These are phyloP conservation scores for Hozukius guyotensis DNA, from an alignment of 2,797 vertebrate species.

Conservation along the genomic window DNA sequence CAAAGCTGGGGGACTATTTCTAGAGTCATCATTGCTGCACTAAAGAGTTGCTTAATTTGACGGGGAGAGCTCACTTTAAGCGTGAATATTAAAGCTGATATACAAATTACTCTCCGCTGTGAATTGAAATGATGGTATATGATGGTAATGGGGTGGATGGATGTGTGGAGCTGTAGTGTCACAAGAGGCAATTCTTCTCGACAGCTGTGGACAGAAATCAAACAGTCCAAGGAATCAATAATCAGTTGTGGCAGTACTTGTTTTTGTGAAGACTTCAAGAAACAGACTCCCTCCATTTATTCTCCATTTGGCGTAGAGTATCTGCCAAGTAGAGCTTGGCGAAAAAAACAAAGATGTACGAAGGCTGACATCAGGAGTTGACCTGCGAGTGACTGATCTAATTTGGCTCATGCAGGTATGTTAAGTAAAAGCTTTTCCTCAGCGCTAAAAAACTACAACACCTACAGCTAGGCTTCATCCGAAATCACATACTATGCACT, in stretches of 20 bases:
- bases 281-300: conserved; percentile 14
- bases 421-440: conserved; percentile 24
- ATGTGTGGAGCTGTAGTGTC: neutral
- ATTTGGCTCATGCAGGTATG: conserved; percentile 8
- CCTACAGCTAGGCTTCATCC: too few species aligned
- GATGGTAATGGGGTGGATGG: neutral
- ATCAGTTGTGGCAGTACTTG: neutral
- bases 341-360: conserved; percentile 8
- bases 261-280: conserved; percentile 18
- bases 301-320: conserved; percentile 1
- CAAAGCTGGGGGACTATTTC: neutral
- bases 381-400: conserved; percentile 1
- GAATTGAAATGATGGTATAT: neutral
- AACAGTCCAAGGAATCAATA: conserved; percentile 26
- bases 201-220: conserved; percentile 3
- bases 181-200: neutral
- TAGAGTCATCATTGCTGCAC: neutral
- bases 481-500: too few species aligned
- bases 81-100: neutral
- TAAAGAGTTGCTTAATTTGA: neutral
- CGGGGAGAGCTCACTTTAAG: neutral
- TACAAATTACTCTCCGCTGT: neutral
- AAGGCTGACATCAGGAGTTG: neutral
- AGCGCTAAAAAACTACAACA: neutral
- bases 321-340: conserved; percentile 15